These are phyloP conservation scores for Styela plicata DNA, from an alignment of 23 tunicate species.

Conservation along the genomic window DNA sequence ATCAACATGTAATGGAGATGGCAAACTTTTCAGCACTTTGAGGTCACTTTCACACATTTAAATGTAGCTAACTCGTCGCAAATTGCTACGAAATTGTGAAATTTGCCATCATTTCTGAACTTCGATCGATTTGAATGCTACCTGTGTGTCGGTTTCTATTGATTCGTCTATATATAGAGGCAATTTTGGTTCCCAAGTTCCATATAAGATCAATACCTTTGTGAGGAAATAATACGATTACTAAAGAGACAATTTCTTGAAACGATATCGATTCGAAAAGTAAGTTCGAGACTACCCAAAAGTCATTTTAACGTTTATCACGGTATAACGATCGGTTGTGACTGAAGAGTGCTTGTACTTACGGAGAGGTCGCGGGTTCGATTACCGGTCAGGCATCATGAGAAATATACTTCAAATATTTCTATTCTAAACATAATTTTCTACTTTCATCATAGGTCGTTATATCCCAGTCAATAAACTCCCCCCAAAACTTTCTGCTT, in stretches of 20 bases:
- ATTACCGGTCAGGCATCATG: too few relatives aligned
- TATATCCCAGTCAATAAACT: too few relatives aligned
- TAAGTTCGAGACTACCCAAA: too few relatives aligned
- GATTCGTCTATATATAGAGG: neutral
- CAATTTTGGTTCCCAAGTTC: neutral
- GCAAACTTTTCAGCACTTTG: neutral
- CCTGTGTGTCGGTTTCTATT: neutral
- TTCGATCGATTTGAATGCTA: neutral
- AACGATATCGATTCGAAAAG: neutral
- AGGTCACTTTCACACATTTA: neutral
- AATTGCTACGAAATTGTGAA: neutral
- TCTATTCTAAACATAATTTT: too few relatives aligned
- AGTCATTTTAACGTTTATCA: too few relatives aligned
- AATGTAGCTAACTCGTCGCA: neutral
- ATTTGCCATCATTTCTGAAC: neutral
- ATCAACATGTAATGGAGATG: neutral
- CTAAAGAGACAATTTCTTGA: neutral
- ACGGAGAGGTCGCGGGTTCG: too few relatives aligned
- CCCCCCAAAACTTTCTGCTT: too few relatives aligned
- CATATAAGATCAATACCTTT: neutral
- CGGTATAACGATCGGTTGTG: too few relatives aligned
- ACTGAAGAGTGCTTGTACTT: too few relatives aligned
- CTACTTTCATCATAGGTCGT: too few relatives aligned
- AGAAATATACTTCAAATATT: too few relatives aligned
- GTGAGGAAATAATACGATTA: neutral